These are phyloP conservation scores for Nephrotoma guestfalica DNA, from an alignment of 2,888 invertebrate genomes.

Conservation along the genomic window DNA sequence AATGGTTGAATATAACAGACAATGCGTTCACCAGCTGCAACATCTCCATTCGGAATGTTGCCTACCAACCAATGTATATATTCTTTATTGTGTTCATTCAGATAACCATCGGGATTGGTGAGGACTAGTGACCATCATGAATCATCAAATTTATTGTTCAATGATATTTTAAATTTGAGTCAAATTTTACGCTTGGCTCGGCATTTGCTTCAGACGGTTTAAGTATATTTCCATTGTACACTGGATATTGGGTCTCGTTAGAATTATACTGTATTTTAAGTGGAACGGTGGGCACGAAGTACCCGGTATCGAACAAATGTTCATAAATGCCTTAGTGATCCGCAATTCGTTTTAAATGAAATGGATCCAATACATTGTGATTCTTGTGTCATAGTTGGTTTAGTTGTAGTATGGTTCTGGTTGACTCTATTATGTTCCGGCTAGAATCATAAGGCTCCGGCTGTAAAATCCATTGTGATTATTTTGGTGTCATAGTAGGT, in stretches of 20 bases:
- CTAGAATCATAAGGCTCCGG: too few relatives aligned
- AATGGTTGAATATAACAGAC: conserved; percentile 82
- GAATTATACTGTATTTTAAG: conserved; percentile 30
- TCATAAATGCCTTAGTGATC: conserved; percentile 79
- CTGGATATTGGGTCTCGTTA: conserved; percentile 34
- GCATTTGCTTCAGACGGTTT: conserved; percentile 57
- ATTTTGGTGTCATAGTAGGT: too few relatives aligned
- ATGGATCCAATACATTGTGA: too few relatives aligned
- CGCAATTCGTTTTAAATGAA: conserved; percentile 54
- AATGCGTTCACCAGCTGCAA: conserved; percentile 66
- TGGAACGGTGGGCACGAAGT: conserved; percentile 61
- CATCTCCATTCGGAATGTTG: conserved; percentile 69
- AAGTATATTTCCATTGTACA: conserved; percentile 72
- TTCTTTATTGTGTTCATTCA: conserved; percentile 51
- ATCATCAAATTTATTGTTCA: conserved; percentile 13
- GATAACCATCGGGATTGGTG: conserved; percentile 84
- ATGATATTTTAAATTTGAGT: background rate
- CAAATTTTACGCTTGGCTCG: conserved; percentile 48
- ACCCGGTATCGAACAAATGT: conserved; percentile 77
- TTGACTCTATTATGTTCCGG: too few relatives aligned
- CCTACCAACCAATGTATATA: conserved; percentile 81
- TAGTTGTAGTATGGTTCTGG: too few relatives aligned
- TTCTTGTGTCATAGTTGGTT: too few relatives aligned
- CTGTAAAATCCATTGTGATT: too few relatives aligned
- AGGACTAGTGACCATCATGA: conserved; percentile 69